phyloP scores from a whole-genome alignment of 1,140 invertebrate species.

The Drosophila elegans region DNA sequence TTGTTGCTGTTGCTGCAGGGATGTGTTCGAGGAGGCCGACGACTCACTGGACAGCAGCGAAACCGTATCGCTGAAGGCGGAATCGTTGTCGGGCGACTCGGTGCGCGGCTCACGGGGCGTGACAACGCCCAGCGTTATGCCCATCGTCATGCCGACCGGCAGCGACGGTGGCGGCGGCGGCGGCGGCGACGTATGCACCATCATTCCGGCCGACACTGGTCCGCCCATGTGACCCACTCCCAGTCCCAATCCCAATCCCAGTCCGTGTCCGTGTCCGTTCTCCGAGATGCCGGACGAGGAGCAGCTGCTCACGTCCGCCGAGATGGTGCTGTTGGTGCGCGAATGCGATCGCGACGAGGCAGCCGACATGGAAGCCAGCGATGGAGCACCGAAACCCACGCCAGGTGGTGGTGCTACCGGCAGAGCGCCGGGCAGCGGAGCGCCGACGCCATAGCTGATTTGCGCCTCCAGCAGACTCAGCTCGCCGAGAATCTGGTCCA shows the following conservation, averaged over 20 bases:
- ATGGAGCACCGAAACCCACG: conserved; percentile 30
- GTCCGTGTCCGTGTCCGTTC: conserved; percentile 52
- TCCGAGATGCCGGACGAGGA: conserved; percentile 77
- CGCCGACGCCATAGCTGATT: conserved; percentile 51
- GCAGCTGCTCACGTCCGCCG: conserved; percentile 82
- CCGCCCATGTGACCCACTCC: neutral
- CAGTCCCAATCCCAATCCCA: conserved; percentile 24
- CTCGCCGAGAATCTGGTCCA: conserved; percentile 97
- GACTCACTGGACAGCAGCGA: conserved; percentile 96
- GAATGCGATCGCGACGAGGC: conserved; percentile 85
- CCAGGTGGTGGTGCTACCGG: conserved; percentile 68
- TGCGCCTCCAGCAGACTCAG: conserved; percentile 92
- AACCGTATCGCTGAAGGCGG: conserved; percentile 98
- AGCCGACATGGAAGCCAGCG: conserved; percentile 46
- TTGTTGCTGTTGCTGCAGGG: conserved; percentile 85
- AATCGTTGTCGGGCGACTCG: conserved; percentile 98
- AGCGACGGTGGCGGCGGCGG: neutral
- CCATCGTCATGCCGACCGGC: conserved; percentile 51
- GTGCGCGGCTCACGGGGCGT: conserved; percentile 87
- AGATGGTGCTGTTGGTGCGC: conserved; percentile 85
- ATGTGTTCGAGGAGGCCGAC: conserved; percentile 92
- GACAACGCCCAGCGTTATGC: conserved; percentile 67
- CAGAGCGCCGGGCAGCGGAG: conserved; percentile 46
- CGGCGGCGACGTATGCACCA: conserved; percentile 2
- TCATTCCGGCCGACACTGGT: neutral